Base-by-base conservation (phyloP, 2,113 vertebrate genomes). In the Jaculus jaculus region DNA sequence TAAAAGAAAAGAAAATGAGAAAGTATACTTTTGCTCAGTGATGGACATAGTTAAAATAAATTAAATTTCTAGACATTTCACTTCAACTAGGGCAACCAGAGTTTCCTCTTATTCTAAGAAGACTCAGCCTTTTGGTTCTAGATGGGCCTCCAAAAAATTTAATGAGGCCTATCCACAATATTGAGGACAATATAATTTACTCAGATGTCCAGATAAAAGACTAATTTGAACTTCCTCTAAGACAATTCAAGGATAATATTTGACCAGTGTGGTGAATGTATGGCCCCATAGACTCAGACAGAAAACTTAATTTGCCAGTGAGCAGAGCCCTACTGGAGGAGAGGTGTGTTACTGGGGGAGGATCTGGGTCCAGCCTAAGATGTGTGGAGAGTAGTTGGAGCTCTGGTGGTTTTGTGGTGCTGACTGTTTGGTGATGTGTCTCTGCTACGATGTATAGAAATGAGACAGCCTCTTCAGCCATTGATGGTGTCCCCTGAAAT, bases 1-100 rank as follows among this genome's bases (percentile, higher is more conserved):
- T 81, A 79, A 79, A 78, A 66, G 30, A 82, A 88, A 78, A 51
- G 13, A 73, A 23, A 81, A 68, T 71, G 12, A 26, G 7, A 90
- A 91, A 88, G 54, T 71, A 84, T 10, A 47, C 12, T 39, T 7
- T 69, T 96, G 65, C 88, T 94, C 54, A 94, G 71, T 82, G 20
- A 91, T 51, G 85, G 26, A 72, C 30, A 30, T 72, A 26, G 32
- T 77, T 89, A 72, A 93, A 65, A n/a, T n/a, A 91, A 91, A 73
- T 51, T 81, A 84, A 93, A 72, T 89, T 83, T 10, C 39, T 23
- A 87, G 30, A 26, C 11, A 37, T 74, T 68, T 13, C 28, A 60
- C n/a, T 65, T 54, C 61, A 90, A n/a, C 2, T 7, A 80, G 13
- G 37, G 68, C 13, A 84, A 63, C 26, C 54, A 66, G 28, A 80